Conservation (phyloP, 2,113 vertebrate species). For the Tautogolabrus adspersus region DNA sequence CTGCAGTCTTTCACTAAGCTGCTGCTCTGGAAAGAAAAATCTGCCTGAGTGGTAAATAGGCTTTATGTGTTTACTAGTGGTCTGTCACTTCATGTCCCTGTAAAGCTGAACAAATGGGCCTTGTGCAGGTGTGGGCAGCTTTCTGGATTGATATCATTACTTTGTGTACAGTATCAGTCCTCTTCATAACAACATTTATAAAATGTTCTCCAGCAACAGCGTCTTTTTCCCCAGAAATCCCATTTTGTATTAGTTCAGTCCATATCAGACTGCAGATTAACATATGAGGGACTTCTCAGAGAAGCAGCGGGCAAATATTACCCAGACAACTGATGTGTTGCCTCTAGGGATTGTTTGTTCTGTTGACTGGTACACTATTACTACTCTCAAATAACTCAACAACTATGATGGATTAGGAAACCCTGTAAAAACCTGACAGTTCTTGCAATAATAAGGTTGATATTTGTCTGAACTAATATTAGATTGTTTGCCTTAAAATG, state of each 20-base stretch:
- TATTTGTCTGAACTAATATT: not conserved
- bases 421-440: no score
- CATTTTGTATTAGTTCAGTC: conserved; percentile 52
- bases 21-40: conserved; percentile 29
- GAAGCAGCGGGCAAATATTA: conserved; percentile 2
- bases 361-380: not conserved
- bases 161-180: conserved; percentile 13
- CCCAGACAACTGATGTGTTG: not conserved
- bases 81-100: conserved; percentile 20
- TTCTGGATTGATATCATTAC: conserved; percentile 38
- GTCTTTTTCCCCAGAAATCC: conserved; percentile 4
- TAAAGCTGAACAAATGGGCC: conserved; percentile 48
- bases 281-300: conserved; percentile 9
- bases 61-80: conserved; percentile 51
- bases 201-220: not conserved
- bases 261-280: conserved; percentile 29
- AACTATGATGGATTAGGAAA: not conserved
- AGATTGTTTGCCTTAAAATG: not conserved
- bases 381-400: not conserved
- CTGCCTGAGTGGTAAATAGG: conserved; percentile 20
- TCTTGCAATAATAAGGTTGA: no score
- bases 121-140: conserved; percentile 19
- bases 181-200: conserved; percentile 36
- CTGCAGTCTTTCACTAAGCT: conserved; percentile 33
- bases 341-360: not conserved